Percentiles rank a stretch among this genome's conserved stretches.
Evolutionary conservation across 2,888 invertebrate genomes (phyloP).

Genomic region (Andrena minutula): DNA sequence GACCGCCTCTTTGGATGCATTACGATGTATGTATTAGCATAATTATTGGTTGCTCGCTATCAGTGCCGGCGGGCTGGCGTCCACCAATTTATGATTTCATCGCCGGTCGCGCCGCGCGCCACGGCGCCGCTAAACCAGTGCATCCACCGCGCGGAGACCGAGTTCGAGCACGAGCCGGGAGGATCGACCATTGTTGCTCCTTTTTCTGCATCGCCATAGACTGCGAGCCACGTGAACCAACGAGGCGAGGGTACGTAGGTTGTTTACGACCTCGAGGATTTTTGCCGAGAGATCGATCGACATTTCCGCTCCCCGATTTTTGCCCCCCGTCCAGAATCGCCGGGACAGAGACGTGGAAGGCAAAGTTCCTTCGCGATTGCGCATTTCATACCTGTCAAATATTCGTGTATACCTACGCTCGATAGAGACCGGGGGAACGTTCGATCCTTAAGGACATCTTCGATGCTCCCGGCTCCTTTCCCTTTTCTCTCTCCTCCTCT

Average conservation of each 20-base stretch:
- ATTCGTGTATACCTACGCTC: conserved; percentile 39
- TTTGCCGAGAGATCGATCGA: conserved; percentile 14
- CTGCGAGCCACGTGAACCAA: conserved; percentile 8
- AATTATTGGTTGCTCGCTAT: conserved; percentile 83
- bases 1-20: conserved; percentile 79
- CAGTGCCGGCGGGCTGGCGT: conserved; percentile 82
- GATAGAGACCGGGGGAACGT: conserved; percentile 61
- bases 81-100: conserved; percentile 83
- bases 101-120: conserved; percentile 76
- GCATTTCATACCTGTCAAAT: conserved; percentile 6
- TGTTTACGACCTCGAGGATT: conserved; percentile 22
- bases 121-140: conserved; percentile 68
- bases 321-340: too few species aligned
- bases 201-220: conserved; percentile 38
- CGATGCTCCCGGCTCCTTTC: conserved; percentile 18
- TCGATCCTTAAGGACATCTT: conserved; percentile 69
- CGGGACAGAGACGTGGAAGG: too few species aligned
- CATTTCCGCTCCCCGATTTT: conserved; percentile 6
- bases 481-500: conserved; percentile 12
- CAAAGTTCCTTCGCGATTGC: not conserved
- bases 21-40: conserved; percentile 82
- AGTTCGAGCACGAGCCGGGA: conserved; percentile 61
- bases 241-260: conserved; percentile 29
- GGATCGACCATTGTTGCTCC: conserved; percentile 65
- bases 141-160: conserved; percentile 43